phyloP scores from a whole-genome alignment of 2,797 vertebrate species.

The Epinephelus malabaricus region DNA sequence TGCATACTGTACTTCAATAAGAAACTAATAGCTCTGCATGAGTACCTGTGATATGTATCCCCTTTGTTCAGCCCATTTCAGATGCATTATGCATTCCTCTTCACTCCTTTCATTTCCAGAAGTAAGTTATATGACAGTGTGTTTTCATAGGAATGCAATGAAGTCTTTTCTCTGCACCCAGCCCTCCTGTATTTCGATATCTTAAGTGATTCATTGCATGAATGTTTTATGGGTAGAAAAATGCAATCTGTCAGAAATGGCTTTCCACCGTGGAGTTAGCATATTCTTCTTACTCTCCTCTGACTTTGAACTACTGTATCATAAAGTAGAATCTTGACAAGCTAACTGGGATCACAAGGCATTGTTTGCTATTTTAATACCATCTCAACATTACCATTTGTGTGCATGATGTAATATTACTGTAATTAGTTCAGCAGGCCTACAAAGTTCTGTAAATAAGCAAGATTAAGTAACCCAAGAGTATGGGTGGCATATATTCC shows the following conservation, averaged over 20 bases:
- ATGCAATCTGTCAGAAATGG: conserved; percentile 59
- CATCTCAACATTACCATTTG: conserved; percentile 33
- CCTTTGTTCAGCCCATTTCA: conserved; percentile 47
- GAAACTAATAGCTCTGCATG: conserved; percentile 58
- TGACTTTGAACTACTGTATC: conserved; percentile 30
- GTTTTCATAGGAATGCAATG: conserved; percentile 69
- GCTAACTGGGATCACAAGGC: conserved; percentile 26
- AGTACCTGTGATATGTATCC: conserved; percentile 58
- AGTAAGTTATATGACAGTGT: conserved; percentile 62
- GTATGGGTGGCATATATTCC: conserved; percentile 21
- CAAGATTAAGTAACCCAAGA: conserved; percentile 28
- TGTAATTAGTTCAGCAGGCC: conserved; percentile 23
- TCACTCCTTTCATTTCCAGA: conserved; percentile 61
- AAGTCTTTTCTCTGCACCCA: conserved; percentile 53
- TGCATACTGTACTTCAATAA: conserved; percentile 59
- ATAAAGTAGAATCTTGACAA: conserved; percentile 51
- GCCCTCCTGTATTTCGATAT: conserved; percentile 64
- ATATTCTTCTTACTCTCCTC: conserved; percentile 43
- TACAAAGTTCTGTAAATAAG: conserved; percentile 17
- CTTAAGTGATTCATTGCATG: conserved; percentile 76
- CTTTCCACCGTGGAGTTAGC: conserved; percentile 46
- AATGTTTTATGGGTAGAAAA: conserved; percentile 75
- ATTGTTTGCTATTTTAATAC: conserved; percentile 33
- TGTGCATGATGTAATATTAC: conserved; percentile 11
- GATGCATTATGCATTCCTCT: conserved; percentile 58